phyloP scores from a whole-genome alignment of 2,797 vertebrate species.

The Bothrops alternatus region DNA sequence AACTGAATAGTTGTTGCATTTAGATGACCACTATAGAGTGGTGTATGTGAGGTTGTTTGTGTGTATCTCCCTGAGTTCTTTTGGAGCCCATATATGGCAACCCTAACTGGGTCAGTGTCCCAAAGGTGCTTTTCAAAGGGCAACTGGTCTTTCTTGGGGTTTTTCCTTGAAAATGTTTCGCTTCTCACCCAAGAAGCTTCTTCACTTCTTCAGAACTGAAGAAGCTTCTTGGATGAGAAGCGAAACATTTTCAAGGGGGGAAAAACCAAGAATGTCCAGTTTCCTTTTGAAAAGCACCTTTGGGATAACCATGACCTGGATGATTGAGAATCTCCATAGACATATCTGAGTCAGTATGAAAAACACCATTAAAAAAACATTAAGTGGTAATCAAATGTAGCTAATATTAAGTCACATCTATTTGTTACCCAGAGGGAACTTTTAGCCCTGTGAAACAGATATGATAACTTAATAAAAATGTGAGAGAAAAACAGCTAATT shows the following conservation, averaged over 20 bases:
- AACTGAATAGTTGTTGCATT: background rate
- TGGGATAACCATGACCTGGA: background rate
- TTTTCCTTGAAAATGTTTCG: background rate
- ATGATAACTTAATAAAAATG: background rate
- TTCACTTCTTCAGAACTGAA: no score
- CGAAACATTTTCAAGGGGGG: fast-evolving
- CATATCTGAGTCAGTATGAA: background rate
- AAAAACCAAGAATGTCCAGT: background rate
- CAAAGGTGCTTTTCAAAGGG: background rate
- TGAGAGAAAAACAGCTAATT: background rate
- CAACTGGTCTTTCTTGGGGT: background rate
- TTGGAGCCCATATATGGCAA: background rate
- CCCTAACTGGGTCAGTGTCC: background rate
- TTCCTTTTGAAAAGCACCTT: background rate
- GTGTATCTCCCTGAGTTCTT: background rate
- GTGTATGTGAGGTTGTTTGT: no score
- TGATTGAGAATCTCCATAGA: background rate
- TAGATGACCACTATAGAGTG: background rate
- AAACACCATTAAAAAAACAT: background rate
- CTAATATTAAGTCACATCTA: background rate
- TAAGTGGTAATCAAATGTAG: background rate
- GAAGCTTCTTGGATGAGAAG: background rate
- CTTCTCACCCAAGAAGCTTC: background rate
- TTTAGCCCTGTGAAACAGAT: background rate
- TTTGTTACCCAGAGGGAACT: background rate